Conservation (phyloP, 1,140 invertebrate species). For the Halyomorpha halys region DNA sequence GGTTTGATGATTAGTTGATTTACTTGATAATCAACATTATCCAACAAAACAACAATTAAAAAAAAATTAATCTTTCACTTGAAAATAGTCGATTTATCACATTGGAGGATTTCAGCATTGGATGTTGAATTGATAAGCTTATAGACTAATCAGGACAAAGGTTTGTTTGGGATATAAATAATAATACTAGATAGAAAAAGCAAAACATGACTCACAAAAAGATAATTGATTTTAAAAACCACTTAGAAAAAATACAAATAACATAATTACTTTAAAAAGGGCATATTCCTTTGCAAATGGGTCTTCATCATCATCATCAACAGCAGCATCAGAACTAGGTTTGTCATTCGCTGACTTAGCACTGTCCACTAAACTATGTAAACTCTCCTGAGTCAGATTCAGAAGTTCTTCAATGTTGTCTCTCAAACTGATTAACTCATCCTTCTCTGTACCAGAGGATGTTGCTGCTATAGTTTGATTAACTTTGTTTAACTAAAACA, state of each 20-base stretch:
- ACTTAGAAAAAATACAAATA: slow-evolving; percentile 29
- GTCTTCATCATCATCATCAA: slow-evolving; percentile 33
- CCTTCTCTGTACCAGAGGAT: slow-evolving; percentile 41
- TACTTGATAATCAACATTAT: too few species aligned
- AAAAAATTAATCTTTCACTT: too few species aligned
- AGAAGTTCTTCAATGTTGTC: slow-evolving; percentile 54
- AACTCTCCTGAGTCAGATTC: slow-evolving; percentile 47
- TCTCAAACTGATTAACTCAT: slow-evolving; percentile 47
- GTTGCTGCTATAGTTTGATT: slow-evolving; percentile 43
- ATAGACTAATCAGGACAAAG: too few species aligned
- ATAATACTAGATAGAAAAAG: too few species aligned
- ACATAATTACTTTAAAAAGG: slow-evolving; percentile 48
- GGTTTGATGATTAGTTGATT: too few species aligned
- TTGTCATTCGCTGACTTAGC: slow-evolving; percentile 29
- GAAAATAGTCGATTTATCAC: too few species aligned
- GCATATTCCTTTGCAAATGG: slow-evolving; percentile 54
- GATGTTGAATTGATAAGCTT: too few species aligned
- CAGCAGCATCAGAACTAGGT: slow-evolving; percentile 15
- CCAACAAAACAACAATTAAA: too few species aligned
- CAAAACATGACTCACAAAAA: slow-evolving; percentile 21
- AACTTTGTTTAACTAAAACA: slow-evolving; percentile 46
- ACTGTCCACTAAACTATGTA: slow-evolving; percentile 34
- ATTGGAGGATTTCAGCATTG: too few species aligned
- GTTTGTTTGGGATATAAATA: too few species aligned
- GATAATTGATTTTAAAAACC: slow-evolving; percentile 37